Evolutionary conservation across 2,888 invertebrate species (phyloP), one percentile per base, ranked within the genome.

Genomic region (Branchipolynoe longqiensis): DNA sequence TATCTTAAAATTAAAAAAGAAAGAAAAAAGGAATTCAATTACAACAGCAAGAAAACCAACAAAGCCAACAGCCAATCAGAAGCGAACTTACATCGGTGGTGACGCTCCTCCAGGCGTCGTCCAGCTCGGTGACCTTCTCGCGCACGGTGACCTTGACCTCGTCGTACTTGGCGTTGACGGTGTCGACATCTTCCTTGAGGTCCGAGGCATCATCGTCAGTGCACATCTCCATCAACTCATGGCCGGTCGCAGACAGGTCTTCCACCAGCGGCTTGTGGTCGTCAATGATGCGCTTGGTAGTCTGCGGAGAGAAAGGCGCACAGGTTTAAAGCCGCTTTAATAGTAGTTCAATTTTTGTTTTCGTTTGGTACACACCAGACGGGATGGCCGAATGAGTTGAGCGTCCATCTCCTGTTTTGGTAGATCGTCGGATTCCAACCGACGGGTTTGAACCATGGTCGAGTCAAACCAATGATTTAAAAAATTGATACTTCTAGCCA

Each of bases 231-330:
- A 93, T 93, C 73, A 93, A 88, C 87, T 93, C 93, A 38, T 92
- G 89, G 4, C 93, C 93, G 0, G 93, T 93, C 31, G 90, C 90
- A 83, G 91, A 91, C 40, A 93, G 90, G 86, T 93, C 93, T 73
- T 93, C 93, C 33, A 93, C 91, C 85, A 93, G 92, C 38, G 93
- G 93, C 86, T 93, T 93, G 87, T 92, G 92, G 88, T 93, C 93
- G 31, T 93, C 93, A 12, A 93, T 92, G 48, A 92, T 91, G 84
- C 93, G 92, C 85, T 92, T 92, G 4, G 92, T 91, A 0, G 90
- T 89, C 93, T 93, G 89, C 1, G 86, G 62, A 78, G 12, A 69
- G 48, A 18, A 69, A 25, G 56, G n/a, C n/a, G n/a, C n/a, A n/a
- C n/a, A n/a, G 81, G 64, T 22, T 64, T 64, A 64, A 12, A 64